A percentile compares a stretch with the other conserved stretches of the same genome.
Evolutionary conservation across 1,140 invertebrate genomes (phyloP).

Genomic region (Drepana arcuata): DNA sequence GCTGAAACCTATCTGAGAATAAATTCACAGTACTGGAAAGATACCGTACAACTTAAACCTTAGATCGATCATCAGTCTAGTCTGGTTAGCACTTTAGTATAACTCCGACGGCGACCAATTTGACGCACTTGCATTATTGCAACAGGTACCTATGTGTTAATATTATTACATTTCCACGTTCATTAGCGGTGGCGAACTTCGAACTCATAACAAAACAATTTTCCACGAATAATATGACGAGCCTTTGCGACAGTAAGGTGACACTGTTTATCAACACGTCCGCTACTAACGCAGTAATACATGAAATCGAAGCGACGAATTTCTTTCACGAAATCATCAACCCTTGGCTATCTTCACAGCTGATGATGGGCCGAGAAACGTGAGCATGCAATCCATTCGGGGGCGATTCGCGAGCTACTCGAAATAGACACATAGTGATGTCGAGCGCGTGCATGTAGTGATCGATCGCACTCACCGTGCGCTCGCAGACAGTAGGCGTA

Average conservation of each 20-base stretch:
- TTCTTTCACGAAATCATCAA: conserved; percentile 27
- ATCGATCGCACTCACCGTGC: conserved; percentile 68
- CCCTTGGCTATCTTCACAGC: conserved; percentile 25
- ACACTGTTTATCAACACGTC: conserved; percentile 60
- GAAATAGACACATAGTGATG: conserved; percentile 54
- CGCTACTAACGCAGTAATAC: conserved; percentile 19
- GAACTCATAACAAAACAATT: conserved; percentile 33
- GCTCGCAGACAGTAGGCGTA: conserved; percentile 38
- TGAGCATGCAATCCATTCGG: conserved; percentile 26
- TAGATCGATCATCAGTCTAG: no score
- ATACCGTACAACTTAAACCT: no score
- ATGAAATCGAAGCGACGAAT: conserved; percentile 27
- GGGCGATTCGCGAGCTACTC: conserved; percentile 46
- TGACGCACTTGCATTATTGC: neutral
- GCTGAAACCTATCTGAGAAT: no score
- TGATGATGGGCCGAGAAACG: conserved; percentile 19
- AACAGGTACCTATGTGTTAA: no score
- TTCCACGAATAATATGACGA: conserved; percentile 22
- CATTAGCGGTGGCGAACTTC: conserved; percentile 10
- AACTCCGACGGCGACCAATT: conserved; percentile 1
- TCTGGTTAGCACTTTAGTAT: conserved; percentile 1
- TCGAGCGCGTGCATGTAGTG: conserved; percentile 51
- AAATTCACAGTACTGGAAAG: no score
- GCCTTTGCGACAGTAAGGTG: conserved; percentile 34
- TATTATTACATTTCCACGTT: no score